Evolutionary conservation across 2,888 invertebrate genomes (phyloP), one percentile per base, ranked within the genome.

Genomic region (Sinhomidia bicolor): DNA sequence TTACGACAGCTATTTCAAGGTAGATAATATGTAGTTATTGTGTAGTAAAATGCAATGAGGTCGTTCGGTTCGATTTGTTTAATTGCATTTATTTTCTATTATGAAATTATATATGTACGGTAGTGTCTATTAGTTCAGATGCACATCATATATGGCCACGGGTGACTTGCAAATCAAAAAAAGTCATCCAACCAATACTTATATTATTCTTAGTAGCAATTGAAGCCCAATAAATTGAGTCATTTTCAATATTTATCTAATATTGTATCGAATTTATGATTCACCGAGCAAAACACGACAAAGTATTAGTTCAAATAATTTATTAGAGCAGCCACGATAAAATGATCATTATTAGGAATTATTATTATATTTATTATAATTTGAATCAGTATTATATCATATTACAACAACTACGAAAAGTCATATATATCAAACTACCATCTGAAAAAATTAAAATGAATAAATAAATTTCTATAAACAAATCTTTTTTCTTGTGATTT

Each of bases 331-430:
- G 26, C 36, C 76, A 74, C 74, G 41, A 29, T 54, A 71, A 76
- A 9, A 76, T 47, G 84, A 65, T 68, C 79, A 81, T 87, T 62
- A 68, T 76, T 85, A 54, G 60, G 76, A 57, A 36, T 51, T 74
- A 51, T 51, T 71, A 47, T 87, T 57, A 83, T 88, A 88, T 83
- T 88, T 83, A 83, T 88, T 88, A 68, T 83, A 86, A 84, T 88
- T 88, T 88, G 78, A 65, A 88, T 88, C 88, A 88, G 88, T 88
- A 88, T 88, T 88, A 88, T 83, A 87, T 88, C 78, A 79, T 83
- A 84, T 76, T 76, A 57, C 54, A 78, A 65, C 83, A 88, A 78
- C 78, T 78, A 88, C 83, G 54, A 88, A 83, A 76, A 88, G 81
- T 82, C 82, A 88, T 65, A 82, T 88, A 80, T 74, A 87, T 82